Evolutionary conservation across 2,113 vertebrate genomes (phyloP).

Genomic region (Emydocephalus ijimae): DNA sequence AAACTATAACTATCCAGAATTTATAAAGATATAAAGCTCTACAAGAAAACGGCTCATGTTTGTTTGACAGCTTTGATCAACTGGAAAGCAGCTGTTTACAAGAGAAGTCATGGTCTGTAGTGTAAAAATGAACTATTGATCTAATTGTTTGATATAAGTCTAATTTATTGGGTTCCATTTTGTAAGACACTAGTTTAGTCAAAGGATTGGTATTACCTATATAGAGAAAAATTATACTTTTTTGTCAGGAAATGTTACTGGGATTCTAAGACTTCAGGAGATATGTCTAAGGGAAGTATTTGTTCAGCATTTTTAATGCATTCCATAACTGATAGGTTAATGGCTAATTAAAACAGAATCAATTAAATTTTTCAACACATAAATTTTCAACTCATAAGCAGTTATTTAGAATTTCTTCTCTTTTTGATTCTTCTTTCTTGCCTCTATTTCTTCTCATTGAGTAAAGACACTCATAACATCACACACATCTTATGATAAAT

Average conservation of each 20-base stretch:
- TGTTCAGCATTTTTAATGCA: background rate
- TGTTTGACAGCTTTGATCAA: background rate
- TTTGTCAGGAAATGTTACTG: background rate
- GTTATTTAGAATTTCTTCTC: background rate
- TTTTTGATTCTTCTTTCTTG: background rate
- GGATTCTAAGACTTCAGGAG: background rate
- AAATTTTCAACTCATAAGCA: background rate
- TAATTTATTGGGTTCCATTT: background rate
- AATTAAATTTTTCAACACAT: background rate
- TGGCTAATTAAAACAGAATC: background rate
- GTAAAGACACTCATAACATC: background rate
- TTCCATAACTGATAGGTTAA: background rate
- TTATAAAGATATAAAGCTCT: background rate
- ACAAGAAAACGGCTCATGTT: background rate
- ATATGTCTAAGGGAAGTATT: background rate
- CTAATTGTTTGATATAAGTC: background rate
- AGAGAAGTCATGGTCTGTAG: background rate
- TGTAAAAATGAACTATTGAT: background rate
- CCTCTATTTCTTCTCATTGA: too few species aligned
- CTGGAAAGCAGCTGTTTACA: background rate
- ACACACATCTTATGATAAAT: background rate
- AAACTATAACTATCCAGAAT: background rate
- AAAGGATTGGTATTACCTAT: background rate
- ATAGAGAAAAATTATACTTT: background rate
- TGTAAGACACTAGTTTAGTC: background rate